Conservation (phyloP, 1,140 invertebrate genomes). For the Drosophila bocki region DNA sequence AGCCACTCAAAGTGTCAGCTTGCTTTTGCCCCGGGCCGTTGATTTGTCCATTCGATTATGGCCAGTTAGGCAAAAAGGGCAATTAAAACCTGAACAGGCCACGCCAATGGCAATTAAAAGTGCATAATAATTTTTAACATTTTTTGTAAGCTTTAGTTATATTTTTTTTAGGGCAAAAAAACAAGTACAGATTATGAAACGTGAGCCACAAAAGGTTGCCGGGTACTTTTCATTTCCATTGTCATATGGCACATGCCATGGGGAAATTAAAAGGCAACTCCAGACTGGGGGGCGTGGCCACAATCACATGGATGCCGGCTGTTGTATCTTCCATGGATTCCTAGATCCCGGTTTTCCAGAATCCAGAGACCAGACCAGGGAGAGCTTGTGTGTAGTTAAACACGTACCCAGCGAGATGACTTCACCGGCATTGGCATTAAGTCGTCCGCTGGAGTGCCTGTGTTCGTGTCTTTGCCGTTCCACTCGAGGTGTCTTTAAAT, state of each 20-base stretch:
- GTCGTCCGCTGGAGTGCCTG: conserved; percentile 37
- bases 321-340: conserved; percentile 45
- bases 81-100: conserved; percentile 39
- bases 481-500: conserved; percentile 82
- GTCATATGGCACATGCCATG: conserved; percentile 50
- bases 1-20: conserved; percentile 54
- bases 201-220: conserved; percentile 23
- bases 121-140: conserved; percentile 21
- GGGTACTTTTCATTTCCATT: conserved; percentile 52
- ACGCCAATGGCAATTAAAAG: conserved; percentile 47
- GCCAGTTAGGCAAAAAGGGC: conserved; percentile 62
- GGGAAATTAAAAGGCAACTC: conserved; percentile 64
- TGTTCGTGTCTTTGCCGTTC: conserved; percentile 58
- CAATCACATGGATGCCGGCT: conserved; percentile 7
- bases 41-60: conserved; percentile 65
- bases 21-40: conserved; percentile 15
- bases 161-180: conserved; percentile 23
- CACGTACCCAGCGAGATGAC: conserved; percentile 61
- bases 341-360: conserved; percentile 10
- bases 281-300: conserved; percentile 20
- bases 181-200: conserved; percentile 13
- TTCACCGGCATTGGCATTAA: conserved; percentile 58
- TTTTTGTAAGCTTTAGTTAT: not conserved
- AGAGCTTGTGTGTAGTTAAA: conserved; percentile 58
- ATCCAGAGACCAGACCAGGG: not conserved